These are phyloP conservation scores for Pseudomyrmex sp. DNA, from an alignment of 1,140 invertebrate species.

Conservation along the genomic window DNA sequence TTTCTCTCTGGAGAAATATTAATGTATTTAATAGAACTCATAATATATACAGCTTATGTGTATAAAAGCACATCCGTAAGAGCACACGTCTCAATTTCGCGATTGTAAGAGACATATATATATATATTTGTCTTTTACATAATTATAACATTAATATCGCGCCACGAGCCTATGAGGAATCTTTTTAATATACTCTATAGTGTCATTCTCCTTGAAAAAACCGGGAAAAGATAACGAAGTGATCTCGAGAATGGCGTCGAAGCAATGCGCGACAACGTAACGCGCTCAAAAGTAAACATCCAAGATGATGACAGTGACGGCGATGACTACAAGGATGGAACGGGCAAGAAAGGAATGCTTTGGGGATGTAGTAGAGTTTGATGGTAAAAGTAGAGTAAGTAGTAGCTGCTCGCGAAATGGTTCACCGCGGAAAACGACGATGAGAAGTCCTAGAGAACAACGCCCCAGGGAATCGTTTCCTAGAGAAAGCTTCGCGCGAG, in stretches of 20 bases:
- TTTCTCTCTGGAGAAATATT: constrained; percentile 34
- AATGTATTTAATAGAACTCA: not conserved
- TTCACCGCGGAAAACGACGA: constrained; percentile 63
- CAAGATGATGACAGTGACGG: not conserved
- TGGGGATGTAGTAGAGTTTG: constrained; percentile 12
- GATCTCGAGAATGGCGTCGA: constrained; percentile 57
- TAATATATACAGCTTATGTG: not conserved
- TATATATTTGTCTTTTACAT: not conserved
- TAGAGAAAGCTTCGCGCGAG: constrained; percentile 46
- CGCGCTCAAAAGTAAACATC: constrained; percentile 57
- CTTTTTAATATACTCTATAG: not conserved
- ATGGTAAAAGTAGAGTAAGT: no score
- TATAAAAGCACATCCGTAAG: not conserved
- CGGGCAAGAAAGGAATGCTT: constrained; percentile 28
- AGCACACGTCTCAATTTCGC: not conserved
- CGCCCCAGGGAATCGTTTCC: constrained; percentile 73
- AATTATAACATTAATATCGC: constrained; percentile 19
- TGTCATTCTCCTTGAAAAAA: constrained; percentile 15
- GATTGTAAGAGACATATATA: not conserved
- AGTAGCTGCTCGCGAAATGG: not conserved
- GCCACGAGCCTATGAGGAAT: not conserved
- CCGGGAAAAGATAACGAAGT: constrained; percentile 11
- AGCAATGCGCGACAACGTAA: constrained; percentile 28
- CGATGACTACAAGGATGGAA: constrained; percentile 17
- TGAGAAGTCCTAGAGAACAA: constrained; percentile 70